Evolutionary conservation across 2,797 vertebrate genomes (phyloP).

Genomic region (Coregonus ussuriensis): DNA sequence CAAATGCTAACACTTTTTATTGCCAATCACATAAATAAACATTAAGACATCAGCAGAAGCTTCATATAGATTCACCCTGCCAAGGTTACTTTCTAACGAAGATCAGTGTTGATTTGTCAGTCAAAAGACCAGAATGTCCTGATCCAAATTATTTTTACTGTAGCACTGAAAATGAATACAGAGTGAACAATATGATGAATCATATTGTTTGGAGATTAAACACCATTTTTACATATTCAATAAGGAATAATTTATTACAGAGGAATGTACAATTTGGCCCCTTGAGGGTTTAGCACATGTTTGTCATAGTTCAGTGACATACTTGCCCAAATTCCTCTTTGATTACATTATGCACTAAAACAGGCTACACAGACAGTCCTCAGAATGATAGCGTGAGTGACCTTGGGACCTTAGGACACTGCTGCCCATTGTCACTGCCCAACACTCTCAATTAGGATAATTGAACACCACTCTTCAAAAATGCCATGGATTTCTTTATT

Average conservation of each 20-base stretch:
- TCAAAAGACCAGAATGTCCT: neutral
- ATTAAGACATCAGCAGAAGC: neutral
- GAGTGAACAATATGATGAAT: neutral
- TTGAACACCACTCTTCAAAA: neutral
- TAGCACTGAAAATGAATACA: neutral
- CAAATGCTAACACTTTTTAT: neutral
- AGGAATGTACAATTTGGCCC: too few species aligned
- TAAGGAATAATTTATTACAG: neutral
- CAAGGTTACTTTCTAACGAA: neutral
- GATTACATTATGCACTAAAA: neutral
- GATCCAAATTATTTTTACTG: neutral
- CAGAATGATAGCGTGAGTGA: neutral
- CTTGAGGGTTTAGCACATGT: neutral
- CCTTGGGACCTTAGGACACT: conserved; percentile 26
- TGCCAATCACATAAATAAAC: neutral
- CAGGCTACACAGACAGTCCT: neutral
- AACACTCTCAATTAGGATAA: conserved; percentile 42
- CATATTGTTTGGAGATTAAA: too few species aligned
- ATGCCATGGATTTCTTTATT: neutral
- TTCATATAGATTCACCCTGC: neutral
- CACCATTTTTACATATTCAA: neutral
- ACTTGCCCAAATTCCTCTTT: conserved; percentile 5
- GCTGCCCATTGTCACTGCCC: conserved; percentile 64
- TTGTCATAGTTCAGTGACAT: neutral
- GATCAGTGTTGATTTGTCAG: neutral